A percentile compares a stretch with the other conserved stretches of the same genome.
Evolutionary conservation across 2,113 vertebrate genomes (phyloP).

Genomic region (Platycercus adscitus): DNA sequence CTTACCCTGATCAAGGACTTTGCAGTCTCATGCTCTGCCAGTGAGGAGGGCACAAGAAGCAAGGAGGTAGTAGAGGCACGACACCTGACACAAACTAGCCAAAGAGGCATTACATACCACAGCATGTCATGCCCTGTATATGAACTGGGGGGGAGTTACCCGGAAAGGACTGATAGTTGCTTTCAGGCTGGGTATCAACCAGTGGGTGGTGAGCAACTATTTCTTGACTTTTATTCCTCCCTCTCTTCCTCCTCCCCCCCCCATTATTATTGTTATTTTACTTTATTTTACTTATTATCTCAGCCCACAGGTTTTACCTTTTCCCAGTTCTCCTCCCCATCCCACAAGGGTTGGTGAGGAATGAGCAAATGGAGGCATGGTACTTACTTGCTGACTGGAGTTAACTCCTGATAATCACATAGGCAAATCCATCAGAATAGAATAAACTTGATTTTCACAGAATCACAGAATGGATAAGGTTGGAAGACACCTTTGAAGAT

Average conservation of each 20-base stretch:
- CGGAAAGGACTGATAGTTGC: neutral
- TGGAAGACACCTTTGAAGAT: neutral
- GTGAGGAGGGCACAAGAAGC: neutral
- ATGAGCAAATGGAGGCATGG: neutral
- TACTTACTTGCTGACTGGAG: neutral
- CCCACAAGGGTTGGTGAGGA: neutral
- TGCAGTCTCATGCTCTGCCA: neutral
- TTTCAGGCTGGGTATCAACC: neutral
- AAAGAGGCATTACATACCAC: neutral
- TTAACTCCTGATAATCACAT: neutral
- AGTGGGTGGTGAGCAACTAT: neutral
- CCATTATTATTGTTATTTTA: neutral
- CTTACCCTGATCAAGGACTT: neutral
- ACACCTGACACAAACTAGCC: neutral
- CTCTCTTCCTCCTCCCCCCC: neutral
- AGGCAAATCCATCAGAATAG: neutral
- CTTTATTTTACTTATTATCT: neutral
- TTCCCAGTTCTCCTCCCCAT: neutral
- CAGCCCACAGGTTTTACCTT: neutral
- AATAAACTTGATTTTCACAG: neutral
- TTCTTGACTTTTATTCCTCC: neutral
- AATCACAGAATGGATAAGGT: neutral
- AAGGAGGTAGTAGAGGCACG: neutral
- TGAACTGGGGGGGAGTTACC: neutral
- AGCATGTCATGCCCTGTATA: neutral